Evolutionary conservation across 2,113 vertebrate species (phyloP), one percentile per base, ranked within the genome.

Genomic region (Conger conger): DNA sequence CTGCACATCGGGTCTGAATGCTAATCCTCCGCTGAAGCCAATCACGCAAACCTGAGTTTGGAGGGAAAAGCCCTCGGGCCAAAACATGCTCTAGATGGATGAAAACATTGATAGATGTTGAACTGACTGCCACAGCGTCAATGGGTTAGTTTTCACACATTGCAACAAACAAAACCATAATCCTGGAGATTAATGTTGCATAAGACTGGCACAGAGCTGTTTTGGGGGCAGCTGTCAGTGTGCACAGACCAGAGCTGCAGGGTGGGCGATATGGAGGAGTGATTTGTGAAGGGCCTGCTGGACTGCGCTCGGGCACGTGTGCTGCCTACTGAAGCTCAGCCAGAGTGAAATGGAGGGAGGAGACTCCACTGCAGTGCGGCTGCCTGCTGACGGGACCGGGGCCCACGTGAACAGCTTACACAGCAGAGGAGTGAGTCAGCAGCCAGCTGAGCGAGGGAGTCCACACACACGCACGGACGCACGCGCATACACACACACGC

Each of bases 371-470:
- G 83, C 83, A 85, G 83, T 80, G 83, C 77, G 83, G 77, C 53
- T 84, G 77, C 45, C 30, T 36, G 33, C 73, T 84, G 76, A 11
- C 35, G 79, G 38, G 16, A 54, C 36, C 23, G 38, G 53, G 40
- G 33, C 83, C 50, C n/a, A 45, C 35, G 33, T n/a, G 11, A 76
- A 36, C 33, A 33, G 30, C 54, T 84, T 30, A 54, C 50, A 45
- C 76, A 84, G 76, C 83, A 60, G n/a, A 36, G 30, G 16, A 76
- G 81, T 87, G 88, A 88, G 83, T 88, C 87, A 85, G 86, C 83
- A 81, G 23, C 35, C 68, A 63, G 53, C 42, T 57, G 13, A 53
- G 57, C 50, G 81, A 81, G 73, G 76, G 5, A 30, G 77, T 87
- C 82, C 60, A n/a, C 38, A 11, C 3, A 40, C 33, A 60, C 36